Evolutionary conservation across 2,797 vertebrate genomes (phyloP).

Genomic region (Dendrocincla fuliginosa): DNA sequence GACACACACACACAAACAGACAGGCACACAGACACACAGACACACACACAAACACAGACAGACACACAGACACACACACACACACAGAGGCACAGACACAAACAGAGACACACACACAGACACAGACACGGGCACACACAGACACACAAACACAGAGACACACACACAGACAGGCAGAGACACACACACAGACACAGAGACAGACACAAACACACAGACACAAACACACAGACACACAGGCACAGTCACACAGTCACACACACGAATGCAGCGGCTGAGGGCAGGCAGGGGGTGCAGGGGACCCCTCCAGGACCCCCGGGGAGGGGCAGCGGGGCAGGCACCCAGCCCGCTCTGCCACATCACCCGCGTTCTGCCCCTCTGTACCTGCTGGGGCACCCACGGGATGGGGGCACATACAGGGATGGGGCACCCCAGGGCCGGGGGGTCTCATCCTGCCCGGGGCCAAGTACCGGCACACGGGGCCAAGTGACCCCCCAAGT

Average conservation of each 20-base stretch:
- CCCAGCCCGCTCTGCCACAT: accelerated
- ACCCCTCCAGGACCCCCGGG: neutral
- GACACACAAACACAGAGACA: neutral
- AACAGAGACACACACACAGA: too few species aligned
- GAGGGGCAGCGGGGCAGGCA: neutral
- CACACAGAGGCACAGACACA: too few species aligned
- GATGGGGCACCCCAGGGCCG: neutral
- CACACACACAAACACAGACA: too few species aligned
- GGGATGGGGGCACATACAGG: neutral
- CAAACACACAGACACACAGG: too few species aligned
- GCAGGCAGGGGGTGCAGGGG: accelerated
- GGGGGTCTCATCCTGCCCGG: neutral
- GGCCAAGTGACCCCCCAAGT: neutral
- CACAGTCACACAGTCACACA: too few species aligned
- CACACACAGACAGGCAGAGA: neutral
- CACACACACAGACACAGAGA: too few species aligned
- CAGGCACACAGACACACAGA: neutral
- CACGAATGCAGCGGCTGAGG: neutral
- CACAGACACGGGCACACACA: too few species aligned
- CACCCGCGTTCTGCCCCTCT: neutral
- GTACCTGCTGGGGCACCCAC: neutral
- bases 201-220: too few species aligned
- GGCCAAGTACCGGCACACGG: neutral
- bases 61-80: too few species aligned
- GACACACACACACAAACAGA: too few species aligned